phyloP scores from a whole-genome alignment of 2,797 vertebrate genomes.

The Paguma larvata region DNA sequence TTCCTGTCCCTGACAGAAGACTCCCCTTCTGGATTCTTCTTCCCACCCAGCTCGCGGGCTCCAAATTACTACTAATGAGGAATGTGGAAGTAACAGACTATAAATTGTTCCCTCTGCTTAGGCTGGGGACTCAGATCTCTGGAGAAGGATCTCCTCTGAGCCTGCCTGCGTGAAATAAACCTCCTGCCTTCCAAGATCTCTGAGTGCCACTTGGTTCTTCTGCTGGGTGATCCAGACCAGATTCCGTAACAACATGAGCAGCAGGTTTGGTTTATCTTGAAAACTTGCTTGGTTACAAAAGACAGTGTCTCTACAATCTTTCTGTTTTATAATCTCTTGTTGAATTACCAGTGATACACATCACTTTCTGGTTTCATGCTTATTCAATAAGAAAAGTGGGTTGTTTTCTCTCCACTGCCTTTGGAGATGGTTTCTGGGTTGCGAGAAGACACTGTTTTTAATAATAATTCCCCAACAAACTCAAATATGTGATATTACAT shows the following conservation, averaged over 20 bases:
- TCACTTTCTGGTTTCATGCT: neutral
- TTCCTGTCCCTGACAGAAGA: no score
- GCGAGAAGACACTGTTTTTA: neutral
- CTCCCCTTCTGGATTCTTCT: no score
- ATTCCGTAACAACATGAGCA: neutral
- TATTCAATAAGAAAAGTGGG: neutral
- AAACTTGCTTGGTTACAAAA: neutral
- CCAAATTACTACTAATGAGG: no score
- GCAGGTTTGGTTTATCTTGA: neutral
- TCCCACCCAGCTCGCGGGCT: no score
- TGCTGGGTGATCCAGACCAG: no score
- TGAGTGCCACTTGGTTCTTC: no score
- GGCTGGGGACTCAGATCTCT: no score
- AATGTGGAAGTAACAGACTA: no score
- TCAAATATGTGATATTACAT: slow-evolving; percentile 20
- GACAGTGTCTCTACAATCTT: neutral
- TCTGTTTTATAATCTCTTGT: neutral
- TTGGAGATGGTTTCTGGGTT: neutral
- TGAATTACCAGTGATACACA: neutral
- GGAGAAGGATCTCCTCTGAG: no score
- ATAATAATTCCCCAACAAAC: neutral
- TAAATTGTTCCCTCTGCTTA: no score
- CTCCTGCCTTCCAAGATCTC: no score
- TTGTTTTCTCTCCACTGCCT: neutral
- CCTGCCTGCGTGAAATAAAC: no score